Base-by-base conservation (phyloP, 2,797 vertebrate genomes). In the Tenualosa ilisha region DNA sequence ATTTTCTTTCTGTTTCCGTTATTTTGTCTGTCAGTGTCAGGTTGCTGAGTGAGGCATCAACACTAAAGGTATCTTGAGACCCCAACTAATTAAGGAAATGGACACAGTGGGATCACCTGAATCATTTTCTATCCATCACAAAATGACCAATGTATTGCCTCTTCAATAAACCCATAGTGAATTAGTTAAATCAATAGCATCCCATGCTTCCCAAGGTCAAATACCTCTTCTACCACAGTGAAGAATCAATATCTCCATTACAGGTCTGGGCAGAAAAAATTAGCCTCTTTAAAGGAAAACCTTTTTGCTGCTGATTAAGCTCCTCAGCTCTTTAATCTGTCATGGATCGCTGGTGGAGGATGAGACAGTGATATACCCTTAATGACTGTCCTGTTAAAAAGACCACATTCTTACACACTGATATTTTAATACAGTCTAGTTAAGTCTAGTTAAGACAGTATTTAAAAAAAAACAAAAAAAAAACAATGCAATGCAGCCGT, bases 181-280 rank as follows among this genome's bases (percentile, higher is more conserved):
- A 79, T 79, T 79, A 46, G 72, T 79, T 43, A 79, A 46, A 79
- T 79, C 72, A 17, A 79, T 79, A 46, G 7, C 72, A 22, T 46
- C 43, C 72, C 72, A 46, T 46, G 72, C 40, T 79, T 40, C 72
- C 72, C 72, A 79, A 79, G 72, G 72, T 79, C 72, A 79, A 79
- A 79, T 79, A 3, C 40, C 37, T n/a, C 72, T 43, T 17, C 72
- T 46, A 20, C 40, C 20, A n/a, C 46, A 79, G 72, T 79, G 72
- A 46, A 46, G 72, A 40, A 79, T 79, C 72, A 46, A 79, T 79
- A 79, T 22, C 13, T 22, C 40, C 72, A 79, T 79, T 79, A 79
- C 37, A 79, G 17, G 5, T 6, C 15, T 46, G 37, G 5, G 17
- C 4, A 46, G 72, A 79, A 79, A 43, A 20, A 79, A 79, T 46